Evolutionary conservation across 1,140 invertebrate species (phyloP).

Genomic region (Zaprionus ghesquierei): DNA sequence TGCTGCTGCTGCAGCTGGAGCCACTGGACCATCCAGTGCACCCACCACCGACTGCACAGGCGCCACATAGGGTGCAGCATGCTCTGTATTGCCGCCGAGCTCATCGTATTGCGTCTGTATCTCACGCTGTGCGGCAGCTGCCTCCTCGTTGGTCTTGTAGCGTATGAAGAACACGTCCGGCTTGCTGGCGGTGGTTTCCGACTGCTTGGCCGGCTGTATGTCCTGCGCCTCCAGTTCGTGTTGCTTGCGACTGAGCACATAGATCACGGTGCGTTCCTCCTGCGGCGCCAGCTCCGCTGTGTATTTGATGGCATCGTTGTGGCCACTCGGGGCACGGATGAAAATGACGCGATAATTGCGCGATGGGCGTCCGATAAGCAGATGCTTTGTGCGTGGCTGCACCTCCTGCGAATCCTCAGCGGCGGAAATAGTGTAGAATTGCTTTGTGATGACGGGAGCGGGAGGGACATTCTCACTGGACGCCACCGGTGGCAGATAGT

Average conservation of each 20-base stretch:
- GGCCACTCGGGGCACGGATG: slow-evolving; percentile 89
- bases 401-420: slow-evolving; percentile 68
- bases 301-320: slow-evolving; percentile 85
- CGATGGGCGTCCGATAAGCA: slow-evolving; percentile 84
- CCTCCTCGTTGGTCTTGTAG: slow-evolving; percentile 87
- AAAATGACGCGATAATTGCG: slow-evolving; percentile 94
- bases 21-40: slow-evolving; percentile 16
- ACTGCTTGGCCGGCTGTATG: slow-evolving; percentile 80
- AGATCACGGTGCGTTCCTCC: slow-evolving; percentile 93
- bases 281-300: slow-evolving; percentile 86
- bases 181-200: slow-evolving; percentile 86
- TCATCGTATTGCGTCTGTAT: slow-evolving; percentile 76
- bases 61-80: slow-evolving; percentile 53
- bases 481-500: slow-evolving; percentile 57
- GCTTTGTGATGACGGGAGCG: slow-evolving; percentile 63
- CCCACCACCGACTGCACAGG: slow-evolving; percentile 66
- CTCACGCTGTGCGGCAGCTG: slow-evolving; percentile 64
- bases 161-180: slow-evolving; percentile 90
- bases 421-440: slow-evolving; percentile 70
- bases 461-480: neutral
- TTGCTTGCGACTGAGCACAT: slow-evolving; percentile 89
- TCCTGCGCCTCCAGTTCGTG: slow-evolving; percentile 59
- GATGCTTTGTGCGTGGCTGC: slow-evolving; percentile 54
- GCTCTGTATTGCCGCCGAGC: slow-evolving; percentile 67
- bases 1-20: neutral